A percentile compares a stretch with the other conserved stretches of the same genome.
These are phyloP conservation scores for Vimba vimba DNA, from an alignment of 2,113 vertebrate genomes.

Conservation along the genomic window DNA sequence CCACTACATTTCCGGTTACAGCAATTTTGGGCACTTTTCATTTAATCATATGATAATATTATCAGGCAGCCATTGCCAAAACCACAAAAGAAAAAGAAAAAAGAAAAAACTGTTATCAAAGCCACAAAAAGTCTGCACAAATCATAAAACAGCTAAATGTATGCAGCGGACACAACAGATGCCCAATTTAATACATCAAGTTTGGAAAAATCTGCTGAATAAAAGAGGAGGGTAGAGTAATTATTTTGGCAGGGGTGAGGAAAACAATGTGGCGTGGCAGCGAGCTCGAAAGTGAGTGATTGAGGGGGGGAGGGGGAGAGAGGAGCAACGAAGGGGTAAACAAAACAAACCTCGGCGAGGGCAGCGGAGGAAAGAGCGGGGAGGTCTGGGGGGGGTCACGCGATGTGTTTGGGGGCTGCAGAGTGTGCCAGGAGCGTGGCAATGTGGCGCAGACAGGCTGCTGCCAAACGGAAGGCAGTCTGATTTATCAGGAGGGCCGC, in stretches of 20 bases:
- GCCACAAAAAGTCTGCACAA: constrained; percentile 44
- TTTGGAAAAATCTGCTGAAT: constrained; percentile 74
- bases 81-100: background rate
- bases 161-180: constrained; percentile 59
- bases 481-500: constrained; percentile 81
- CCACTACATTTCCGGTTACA: background rate
- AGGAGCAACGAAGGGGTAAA: constrained; percentile 60
- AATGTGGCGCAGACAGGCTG: constrained; percentile 72
- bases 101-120: constrained; percentile 43
- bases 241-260: constrained; percentile 68
- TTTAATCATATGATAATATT: background rate
- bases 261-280: constrained; percentile 67
- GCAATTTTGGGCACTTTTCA: background rate
- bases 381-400: constrained; percentile 66
- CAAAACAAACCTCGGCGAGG: constrained; percentile 78
- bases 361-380: constrained; percentile 66
- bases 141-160: constrained; percentile 59
- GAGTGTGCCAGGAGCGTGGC: constrained; percentile 73
- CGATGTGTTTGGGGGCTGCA: constrained; percentile 53
- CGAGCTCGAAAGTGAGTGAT: constrained; percentile 35
- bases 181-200: constrained; percentile 72
- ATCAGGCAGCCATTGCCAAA: background rate
- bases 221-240: constrained; percentile 65
- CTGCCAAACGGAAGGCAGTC: constrained; percentile 67
- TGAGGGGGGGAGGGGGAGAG: constrained; percentile 22